Evolutionary conservation across 2,888 invertebrate species (phyloP).

Genomic region (Capitulum mitella): DNA sequence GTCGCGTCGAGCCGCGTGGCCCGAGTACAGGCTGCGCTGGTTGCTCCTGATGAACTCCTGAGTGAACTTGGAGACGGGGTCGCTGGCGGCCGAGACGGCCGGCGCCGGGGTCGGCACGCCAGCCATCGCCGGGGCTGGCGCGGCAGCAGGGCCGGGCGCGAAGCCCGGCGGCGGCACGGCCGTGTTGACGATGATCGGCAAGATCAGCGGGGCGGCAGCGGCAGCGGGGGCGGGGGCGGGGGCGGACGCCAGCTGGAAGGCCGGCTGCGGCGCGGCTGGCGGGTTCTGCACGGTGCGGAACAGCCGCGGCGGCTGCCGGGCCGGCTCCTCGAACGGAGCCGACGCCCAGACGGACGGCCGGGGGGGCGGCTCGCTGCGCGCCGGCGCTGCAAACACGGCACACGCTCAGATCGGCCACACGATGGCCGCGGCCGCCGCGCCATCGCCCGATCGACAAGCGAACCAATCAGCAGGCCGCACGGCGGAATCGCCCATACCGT

Average conservation of each 20-base stretch:
- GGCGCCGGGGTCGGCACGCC: neutral
- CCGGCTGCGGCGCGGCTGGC: neutral
- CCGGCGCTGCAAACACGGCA: neutral
- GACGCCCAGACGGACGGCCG: conserved; percentile 9
- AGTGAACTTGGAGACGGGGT: neutral
- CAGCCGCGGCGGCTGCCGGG: neutral
- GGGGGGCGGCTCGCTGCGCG: neutral
- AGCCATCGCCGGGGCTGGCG: neutral
- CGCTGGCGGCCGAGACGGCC: neutral
- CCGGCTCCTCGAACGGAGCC: neutral
- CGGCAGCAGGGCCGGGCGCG: neutral
- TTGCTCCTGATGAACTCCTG: conserved; percentile 23
- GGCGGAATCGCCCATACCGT: neutral
- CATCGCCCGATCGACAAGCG: neutral
- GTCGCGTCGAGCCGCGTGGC: neutral
- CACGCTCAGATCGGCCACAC: neutral
- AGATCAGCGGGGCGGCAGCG: neutral
- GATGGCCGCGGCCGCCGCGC: neutral
- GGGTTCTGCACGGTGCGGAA: neutral
- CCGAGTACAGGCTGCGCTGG: conserved; percentile 18
- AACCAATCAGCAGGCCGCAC: neutral
- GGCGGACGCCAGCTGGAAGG: neutral
- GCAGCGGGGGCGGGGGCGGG: neutral
- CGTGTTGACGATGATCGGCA: neutral
- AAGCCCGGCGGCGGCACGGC: conserved; percentile 3